Percentiles rank a stretch among this genome's conserved stretches.
Evolutionary conservation across 2,113 vertebrate species (phyloP).

Genomic region (Sitta europaea): DNA sequence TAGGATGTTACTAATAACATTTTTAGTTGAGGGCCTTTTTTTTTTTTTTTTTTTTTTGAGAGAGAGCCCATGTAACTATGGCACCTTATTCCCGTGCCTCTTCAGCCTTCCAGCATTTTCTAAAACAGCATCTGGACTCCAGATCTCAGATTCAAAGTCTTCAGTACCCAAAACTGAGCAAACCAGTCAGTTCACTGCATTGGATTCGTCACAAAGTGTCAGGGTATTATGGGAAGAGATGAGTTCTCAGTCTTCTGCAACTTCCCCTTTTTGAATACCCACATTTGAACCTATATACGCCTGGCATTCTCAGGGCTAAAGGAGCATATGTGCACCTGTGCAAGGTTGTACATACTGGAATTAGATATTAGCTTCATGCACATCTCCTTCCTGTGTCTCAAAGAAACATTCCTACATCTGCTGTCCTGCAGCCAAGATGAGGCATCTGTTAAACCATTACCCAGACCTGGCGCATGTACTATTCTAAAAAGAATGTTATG

Average conservation of each 20-base stretch:
- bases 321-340: not conserved
- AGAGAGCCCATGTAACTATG: not conserved
- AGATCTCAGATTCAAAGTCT: not conserved
- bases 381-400: not conserved
- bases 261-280: not conserved
- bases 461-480: not conserved
- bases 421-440: not conserved
- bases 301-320: not conserved
- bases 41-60: not conserved
- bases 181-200: not conserved
- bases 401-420: not conserved
- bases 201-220: not conserved
- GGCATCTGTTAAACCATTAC: constrained; percentile 26
- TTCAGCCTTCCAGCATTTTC: not conserved
- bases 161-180: not conserved
- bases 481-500: not conserved
- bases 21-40: not conserved
- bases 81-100: rapidly evolving
- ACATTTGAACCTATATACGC: not conserved
- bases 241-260: not conserved
- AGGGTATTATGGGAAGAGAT: not conserved
- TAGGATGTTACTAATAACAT: not conserved
- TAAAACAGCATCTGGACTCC: not conserved
- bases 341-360: not conserved
- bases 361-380: not conserved